These are phyloP conservation scores for Embidobia sp. DNA, from an alignment of 2,888 invertebrate species.

Conservation along the genomic window DNA sequence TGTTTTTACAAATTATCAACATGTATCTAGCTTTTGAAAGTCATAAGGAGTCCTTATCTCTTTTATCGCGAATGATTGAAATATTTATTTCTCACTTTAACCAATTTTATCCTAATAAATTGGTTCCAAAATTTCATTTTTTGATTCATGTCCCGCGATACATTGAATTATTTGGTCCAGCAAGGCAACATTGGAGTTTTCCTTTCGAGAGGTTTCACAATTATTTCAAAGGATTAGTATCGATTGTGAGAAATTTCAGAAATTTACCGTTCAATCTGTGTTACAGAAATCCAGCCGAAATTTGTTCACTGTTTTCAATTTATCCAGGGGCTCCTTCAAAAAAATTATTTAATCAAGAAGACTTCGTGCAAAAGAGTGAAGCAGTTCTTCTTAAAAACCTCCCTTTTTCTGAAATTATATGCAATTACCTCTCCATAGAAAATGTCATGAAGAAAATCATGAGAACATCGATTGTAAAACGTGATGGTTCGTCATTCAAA, in stretches of 20 bases:
- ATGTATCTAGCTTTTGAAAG: conserved; percentile 16
- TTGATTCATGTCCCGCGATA: conserved; percentile 59
- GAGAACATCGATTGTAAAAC: no score
- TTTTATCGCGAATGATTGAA: neutral
- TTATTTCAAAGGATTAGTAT: conserved; percentile 48
- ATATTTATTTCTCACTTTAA: conserved; percentile 2
- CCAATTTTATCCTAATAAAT: conserved; percentile 4
- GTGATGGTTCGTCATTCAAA: no score
- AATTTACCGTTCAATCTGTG: conserved; percentile 40
- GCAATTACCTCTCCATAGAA: no score
- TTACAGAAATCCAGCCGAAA: conserved; percentile 40
- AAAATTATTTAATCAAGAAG: no score
- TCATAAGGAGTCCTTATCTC: neutral
- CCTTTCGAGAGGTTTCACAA: conserved; percentile 58
- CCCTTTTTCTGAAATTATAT: no score
- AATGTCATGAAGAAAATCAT: no score
- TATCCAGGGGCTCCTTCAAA: no score
- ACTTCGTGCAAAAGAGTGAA: no score
- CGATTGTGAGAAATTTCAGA: conserved; percentile 55
- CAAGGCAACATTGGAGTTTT: conserved; percentile 55
- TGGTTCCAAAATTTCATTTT: conserved; percentile 64
- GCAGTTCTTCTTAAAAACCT: no score
- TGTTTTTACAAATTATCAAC: conserved; percentile 17
- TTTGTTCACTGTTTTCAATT: conserved; percentile 13
- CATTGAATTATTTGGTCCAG: conserved; percentile 60